A percentile compares a stretch with the other conserved stretches of the same genome.
These are phyloP conservation scores for Zootermopsis nevadensis DNA, from an alignment of 2,888 invertebrate species.

Conservation along the genomic window DNA sequence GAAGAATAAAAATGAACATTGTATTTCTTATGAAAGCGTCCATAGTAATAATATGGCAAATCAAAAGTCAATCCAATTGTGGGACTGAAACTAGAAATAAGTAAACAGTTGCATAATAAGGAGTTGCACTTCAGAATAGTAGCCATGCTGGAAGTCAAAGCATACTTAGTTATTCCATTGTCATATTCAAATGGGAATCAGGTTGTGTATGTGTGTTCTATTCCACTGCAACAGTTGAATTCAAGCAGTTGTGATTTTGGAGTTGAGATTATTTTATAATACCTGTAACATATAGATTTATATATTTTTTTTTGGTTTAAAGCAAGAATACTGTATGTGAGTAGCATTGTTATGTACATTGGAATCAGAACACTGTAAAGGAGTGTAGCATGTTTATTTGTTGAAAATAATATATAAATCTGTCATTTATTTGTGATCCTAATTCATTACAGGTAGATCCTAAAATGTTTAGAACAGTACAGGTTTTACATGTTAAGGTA, in stretches of 20 bases:
- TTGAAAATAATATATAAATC: conserved; percentile 15
- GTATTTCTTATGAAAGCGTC: neutral
- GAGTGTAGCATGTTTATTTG: conserved; percentile 24
- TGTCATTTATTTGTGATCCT: too few relatives aligned
- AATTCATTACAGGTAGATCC: too few relatives aligned
- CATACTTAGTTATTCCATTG: neutral
- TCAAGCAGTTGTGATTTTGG: neutral
- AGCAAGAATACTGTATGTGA: conserved; percentile 23
- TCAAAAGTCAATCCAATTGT: neutral
- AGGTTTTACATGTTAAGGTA: too few relatives aligned
- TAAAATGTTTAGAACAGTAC: too few relatives aligned
- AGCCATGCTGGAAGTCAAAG: neutral
- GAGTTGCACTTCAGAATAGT: neutral
- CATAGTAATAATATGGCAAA: neutral
- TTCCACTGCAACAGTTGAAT: neutral
- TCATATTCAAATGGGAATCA: neutral
- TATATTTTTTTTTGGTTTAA: neutral
- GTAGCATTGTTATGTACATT: conserved; percentile 14
- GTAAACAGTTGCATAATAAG: neutral
- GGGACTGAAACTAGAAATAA: neutral
- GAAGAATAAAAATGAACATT: neutral
- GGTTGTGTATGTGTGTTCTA: neutral
- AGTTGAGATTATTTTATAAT: conserved; percentile 22
- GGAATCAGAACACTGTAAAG: conserved; percentile 14
- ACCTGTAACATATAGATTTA: conserved; percentile 9